Percentiles rank a stretch among this genome's conserved stretches.
These are phyloP conservation scores for Sebastes cheni DNA, from an alignment of 2,797 vertebrate genomes.

Conservation along the genomic window DNA sequence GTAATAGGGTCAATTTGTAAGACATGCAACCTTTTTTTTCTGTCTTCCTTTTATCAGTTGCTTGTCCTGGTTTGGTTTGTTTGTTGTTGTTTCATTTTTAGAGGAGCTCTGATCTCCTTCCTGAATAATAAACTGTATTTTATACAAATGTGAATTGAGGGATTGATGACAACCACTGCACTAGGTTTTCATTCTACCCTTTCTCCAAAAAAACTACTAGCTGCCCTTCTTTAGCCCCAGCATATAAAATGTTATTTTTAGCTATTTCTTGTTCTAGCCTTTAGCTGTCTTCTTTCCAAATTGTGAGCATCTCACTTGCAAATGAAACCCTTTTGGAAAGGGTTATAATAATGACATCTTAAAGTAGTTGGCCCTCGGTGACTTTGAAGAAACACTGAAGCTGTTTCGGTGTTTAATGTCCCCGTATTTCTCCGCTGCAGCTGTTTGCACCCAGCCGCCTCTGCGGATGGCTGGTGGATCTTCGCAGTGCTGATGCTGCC, in stretches of 20 bases:
- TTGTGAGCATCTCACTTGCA: background rate
- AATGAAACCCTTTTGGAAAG: background rate
- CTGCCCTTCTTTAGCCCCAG: background rate
- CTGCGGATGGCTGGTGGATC: background rate
- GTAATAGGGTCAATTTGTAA: slow-evolving; percentile 24
- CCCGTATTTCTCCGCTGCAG: slow-evolving; percentile 29
- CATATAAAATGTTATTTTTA: background rate
- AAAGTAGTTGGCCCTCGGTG: slow-evolving; percentile 4
- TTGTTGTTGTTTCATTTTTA: background rate
- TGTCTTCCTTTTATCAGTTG: slow-evolving; percentile 27
- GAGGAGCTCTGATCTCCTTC: background rate
- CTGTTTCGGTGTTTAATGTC: slow-evolving; percentile 34
- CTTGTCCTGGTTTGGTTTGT: slow-evolving; percentile 6
- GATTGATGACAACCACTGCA: background rate
- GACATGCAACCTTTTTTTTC: background rate
- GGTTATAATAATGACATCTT: background rate
- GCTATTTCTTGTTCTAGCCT: background rate
- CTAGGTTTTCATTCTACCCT: background rate
- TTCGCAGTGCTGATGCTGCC: slow-evolving; percentile 18
- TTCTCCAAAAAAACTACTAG: background rate
- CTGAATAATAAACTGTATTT: background rate
- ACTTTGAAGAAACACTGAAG: slow-evolving; percentile 25
- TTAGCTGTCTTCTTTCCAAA: background rate
- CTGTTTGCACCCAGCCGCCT: slow-evolving; percentile 38
- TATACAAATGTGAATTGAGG: background rate